Evolutionary conservation across 2,797 vertebrate genomes (phyloP), one percentile per base, ranked within the genome.

Genomic region (Onychomys leucogaster): DNA sequence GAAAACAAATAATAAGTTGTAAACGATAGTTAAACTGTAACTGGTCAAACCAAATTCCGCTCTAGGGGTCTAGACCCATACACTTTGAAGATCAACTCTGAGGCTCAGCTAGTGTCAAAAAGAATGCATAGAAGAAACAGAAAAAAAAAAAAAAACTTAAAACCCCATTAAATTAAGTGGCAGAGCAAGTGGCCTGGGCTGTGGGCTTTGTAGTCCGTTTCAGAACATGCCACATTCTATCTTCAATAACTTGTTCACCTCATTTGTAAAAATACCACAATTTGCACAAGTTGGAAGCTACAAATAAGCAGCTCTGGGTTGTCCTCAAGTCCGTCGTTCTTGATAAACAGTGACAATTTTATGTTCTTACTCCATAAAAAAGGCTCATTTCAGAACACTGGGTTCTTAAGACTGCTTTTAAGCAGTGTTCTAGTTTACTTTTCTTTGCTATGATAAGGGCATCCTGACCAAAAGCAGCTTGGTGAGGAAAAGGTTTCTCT

Each of bases 281-380:
- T 57, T 46, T 10, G 32, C 19, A 34, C 21, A 82, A 69, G 19
- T 9, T 32, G 9, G 67, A 77, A 77, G 46, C 25, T 3, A 3
- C 4, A 2, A 34, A 34, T 65, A 43, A 73, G 14, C 0, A 57
- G 23, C 55, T 71, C 25, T 32, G 5, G 16, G 19, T 37, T 46
- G 23, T 49, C 41, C 1, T 16, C 32, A 13, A 41, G 5, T 29
- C 29, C 34, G 10, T 21, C 19, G 5, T 52, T 3, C 21, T 34
- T 61, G n/a, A 57, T 63, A 16, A 41, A 12, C 52, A 49, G 14
- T 8, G 10, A 80, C 57, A 32, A 1, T 29, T 14, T 19, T 25
- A 2, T 19, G 14, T 4, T 29, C 13, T 41, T 21, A 0, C 23
- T 25, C n/a, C 32, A 9, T 2, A 23, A 0, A 2, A 4, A 75